Evolutionary conservation across 2,888 invertebrate genomes (phyloP).

Genomic region (Drosophila stalkeri): DNA sequence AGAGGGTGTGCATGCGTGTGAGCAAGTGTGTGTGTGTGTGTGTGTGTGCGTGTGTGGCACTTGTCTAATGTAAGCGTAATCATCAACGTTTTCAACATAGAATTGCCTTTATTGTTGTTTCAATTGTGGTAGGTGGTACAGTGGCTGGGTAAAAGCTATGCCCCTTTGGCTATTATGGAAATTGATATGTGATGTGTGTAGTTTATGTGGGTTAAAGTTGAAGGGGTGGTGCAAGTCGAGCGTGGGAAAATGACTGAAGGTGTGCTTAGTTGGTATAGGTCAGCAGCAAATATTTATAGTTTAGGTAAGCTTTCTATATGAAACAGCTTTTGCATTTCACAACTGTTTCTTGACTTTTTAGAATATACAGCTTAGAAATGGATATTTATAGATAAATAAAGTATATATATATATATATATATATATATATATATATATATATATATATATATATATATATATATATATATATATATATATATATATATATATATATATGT

Average conservation of each 20-base stretch:
- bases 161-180: conserved; percentile 49
- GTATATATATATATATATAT: too few species aligned
- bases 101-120: conserved; percentile 56
- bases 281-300: conserved; percentile 5
- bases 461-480: too few species aligned
- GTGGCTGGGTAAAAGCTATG: conserved; percentile 36
- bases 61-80: conserved; percentile 77
- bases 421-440: too few species aligned
- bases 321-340: not conserved
- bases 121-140: conserved; percentile 17
- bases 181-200: conserved; percentile 58
- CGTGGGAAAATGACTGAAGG: conserved; percentile 39
- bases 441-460: too few species aligned
- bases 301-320: not conserved
- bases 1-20: conserved; percentile 14
- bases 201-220: conserved; percentile 6
- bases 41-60: conserved; percentile 35
- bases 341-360: not conserved
- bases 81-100: conserved; percentile 68
- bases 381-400: not conserved
- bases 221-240: not conserved
- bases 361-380: too few species aligned
- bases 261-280: conserved; percentile 23
- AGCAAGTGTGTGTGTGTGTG: conserved; percentile 13
- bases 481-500: too few species aligned